A percentile compares a stretch with the other conserved stretches of the same genome.
phyloP scores from a whole-genome alignment of 2,113 vertebrate species.

The Miniopterus natalensis region DNA sequence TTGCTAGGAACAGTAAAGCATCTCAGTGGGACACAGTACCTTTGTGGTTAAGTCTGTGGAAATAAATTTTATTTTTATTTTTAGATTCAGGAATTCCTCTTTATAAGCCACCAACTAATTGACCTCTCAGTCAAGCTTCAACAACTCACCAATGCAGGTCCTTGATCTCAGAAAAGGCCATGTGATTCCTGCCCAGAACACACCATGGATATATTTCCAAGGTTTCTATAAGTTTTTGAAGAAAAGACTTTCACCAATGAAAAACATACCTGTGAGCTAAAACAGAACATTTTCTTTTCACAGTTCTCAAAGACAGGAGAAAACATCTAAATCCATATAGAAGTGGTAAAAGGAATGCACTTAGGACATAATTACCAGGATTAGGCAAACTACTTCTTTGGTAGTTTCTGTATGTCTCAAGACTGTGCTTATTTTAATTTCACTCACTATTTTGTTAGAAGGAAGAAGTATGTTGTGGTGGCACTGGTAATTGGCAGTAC shows the following conservation, averaged over 20 bases:
- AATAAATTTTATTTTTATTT: neutral
- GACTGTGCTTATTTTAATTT: constrained; percentile 56
- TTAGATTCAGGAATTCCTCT: neutral
- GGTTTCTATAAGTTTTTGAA: neutral
- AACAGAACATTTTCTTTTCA: constrained; percentile 6
- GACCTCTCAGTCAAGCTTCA: neutral
- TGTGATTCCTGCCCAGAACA: neutral
- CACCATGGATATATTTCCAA: neutral
- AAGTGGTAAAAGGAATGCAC: constrained; percentile 48
- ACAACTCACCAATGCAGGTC: neutral
- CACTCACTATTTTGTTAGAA: neutral
- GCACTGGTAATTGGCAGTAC: neutral
- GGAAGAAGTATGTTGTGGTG: constrained; percentile 8
- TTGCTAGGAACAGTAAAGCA: neutral
- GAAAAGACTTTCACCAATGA: neutral
- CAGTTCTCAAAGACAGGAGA: neutral
- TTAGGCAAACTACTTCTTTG: constrained; percentile 36
- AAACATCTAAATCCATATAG: neutral
- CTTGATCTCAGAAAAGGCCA: neutral
- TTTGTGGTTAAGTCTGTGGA: neutral
- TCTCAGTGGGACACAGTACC: neutral
- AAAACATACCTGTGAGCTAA: neutral
- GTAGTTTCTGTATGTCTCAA: neutral
- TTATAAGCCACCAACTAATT: neutral
- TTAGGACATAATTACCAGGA: constrained; percentile 35